Evolutionary conservation across 1,140 invertebrate species (phyloP), one percentile per base, ranked within the genome.

Genomic region (Potamilus streckersoni): DNA sequence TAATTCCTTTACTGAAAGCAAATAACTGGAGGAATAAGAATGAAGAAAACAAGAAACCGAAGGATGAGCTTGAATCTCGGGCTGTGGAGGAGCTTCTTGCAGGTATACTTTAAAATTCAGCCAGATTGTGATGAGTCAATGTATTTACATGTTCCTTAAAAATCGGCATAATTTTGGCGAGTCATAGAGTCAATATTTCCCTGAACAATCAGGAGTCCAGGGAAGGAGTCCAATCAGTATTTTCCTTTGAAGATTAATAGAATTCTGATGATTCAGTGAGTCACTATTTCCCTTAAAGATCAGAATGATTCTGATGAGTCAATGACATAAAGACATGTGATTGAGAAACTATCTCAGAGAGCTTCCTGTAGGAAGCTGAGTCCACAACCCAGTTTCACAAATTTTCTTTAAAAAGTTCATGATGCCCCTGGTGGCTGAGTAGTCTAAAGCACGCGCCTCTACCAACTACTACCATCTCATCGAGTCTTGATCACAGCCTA

Each of bases 1-100:
- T 91, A 0, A 91, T 92, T 38, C 91, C 91, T 19, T 79, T 90
- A 15, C 91, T 92, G n/a, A 83, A 84, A 65, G 85, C 83, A 73
- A 86, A 82, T 66, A 76, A 80, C 27, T 83, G 83, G 87, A 79
- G 83, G 63, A 78, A 71, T 70, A 68, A 63, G 65, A 23, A 70
- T 69, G 59, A 58, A 15, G 20, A 79, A 64, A 82, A 67, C 73
- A 76, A 79, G 70, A 64, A 75, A 20, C 31, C 15, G 38, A 69
- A 49, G 20, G 79, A 82, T 57, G 78, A 69, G 69, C 27, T 88
- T 16, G 85, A 90, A 57, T 66, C 82, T 19, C 79, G 81, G 77
- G 90, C 90, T 55, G 82, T 87, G 8, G 83, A 85, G 73, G 90
- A 91, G 83, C 75, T 91, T 69, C 69, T 91, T 19, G 80, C 84